A percentile compares a stretch with the other conserved stretches of the same genome.
These are phyloP conservation scores for Melitaea athalia DNA, from an alignment of 2,888 invertebrate genomes.

Conservation along the genomic window DNA sequence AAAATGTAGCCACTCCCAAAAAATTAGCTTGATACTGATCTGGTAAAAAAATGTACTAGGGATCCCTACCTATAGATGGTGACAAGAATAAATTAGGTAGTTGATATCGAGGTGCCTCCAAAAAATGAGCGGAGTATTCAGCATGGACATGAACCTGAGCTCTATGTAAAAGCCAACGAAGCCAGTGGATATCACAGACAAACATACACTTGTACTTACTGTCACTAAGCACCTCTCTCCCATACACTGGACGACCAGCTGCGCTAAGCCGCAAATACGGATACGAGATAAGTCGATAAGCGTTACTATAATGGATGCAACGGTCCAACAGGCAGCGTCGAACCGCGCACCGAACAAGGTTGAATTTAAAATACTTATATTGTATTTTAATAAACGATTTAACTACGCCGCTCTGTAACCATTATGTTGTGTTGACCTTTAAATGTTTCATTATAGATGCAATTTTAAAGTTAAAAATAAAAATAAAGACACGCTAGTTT, in stretches of 20 bases:
- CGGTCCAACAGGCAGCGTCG: conserved; percentile 43
- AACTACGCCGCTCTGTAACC: conserved; percentile 12
- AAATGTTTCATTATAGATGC: conserved; percentile 6
- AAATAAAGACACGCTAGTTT: neutral
- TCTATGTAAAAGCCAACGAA: too few species aligned
- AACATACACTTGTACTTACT: neutral
- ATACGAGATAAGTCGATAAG: conserved; percentile 45
- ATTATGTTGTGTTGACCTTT: conserved; percentile 14
- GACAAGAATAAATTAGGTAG: too few species aligned
- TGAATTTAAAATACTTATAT: conserved; percentile 38
- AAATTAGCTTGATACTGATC: too few species aligned
- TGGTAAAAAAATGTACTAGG: too few species aligned
- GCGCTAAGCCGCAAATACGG: conserved; percentile 30
- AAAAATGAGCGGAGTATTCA: too few species aligned
- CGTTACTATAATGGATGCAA: conserved; percentile 48
- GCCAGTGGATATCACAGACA: too few species aligned
- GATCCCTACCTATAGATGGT: too few species aligned
- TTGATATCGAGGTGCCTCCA: too few species aligned
- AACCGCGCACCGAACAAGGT: conserved; percentile 41
- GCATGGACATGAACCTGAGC: too few species aligned
- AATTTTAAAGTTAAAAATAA: neutral
- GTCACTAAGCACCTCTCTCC: neutral
- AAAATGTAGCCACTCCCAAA: too few species aligned
- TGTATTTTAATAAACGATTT: conserved; percentile 35
- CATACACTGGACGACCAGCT: conserved; percentile 3